These are phyloP conservation scores for Pagrus major DNA, from an alignment of 2,113 vertebrate species.

Conservation along the genomic window DNA sequence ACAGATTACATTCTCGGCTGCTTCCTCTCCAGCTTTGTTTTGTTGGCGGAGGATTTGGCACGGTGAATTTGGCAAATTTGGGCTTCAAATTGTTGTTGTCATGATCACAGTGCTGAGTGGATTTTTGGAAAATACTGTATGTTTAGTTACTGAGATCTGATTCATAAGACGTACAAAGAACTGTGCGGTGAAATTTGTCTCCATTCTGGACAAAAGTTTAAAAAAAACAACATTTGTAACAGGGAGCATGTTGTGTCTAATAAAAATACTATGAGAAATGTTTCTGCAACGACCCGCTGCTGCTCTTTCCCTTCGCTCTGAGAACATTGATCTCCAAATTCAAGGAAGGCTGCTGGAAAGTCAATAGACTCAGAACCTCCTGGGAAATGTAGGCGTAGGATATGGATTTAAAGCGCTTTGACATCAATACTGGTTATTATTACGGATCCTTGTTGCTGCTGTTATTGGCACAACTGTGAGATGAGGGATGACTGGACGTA, in stretches of 20 bases:
- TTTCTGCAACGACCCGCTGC: neutral
- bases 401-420: conserved; percentile 41
- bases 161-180: neutral
- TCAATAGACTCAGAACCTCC: conserved; percentile 38
- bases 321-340: conserved; percentile 39
- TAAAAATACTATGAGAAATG: conserved; percentile 16
- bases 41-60: neutral
- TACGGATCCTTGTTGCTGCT: conserved; percentile 28
- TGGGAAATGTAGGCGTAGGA: conserved; percentile 53
- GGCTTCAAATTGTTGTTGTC: neutral
- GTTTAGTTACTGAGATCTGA: neutral
- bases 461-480: conserved; percentile 3
- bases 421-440: conserved; percentile 35
- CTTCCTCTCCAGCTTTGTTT: neutral
- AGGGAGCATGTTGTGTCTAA: neutral
- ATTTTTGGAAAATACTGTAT: no score
- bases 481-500: neutral
- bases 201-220: neutral
- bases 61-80: neutral
- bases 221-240: neutral
- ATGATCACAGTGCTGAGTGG: neutral
- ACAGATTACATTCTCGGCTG: neutral
- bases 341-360: conserved; percentile 23
- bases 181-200: no score
- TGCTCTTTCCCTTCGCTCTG: neutral